Conservation (phyloP, 2,888 invertebrate genomes). For the Stenolophus ochropezus region DNA sequence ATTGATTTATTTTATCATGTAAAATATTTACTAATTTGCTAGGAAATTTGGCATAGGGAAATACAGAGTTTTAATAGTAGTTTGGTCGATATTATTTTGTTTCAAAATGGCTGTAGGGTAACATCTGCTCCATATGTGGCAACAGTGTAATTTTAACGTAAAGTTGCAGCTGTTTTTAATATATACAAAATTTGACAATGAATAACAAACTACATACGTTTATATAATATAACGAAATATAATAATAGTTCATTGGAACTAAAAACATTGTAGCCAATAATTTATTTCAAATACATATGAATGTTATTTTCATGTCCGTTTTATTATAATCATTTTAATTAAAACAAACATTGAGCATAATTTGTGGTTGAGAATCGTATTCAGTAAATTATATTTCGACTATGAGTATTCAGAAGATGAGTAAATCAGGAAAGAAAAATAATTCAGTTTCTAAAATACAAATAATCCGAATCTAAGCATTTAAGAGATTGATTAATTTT, state of each 20-base stretch:
- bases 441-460: too few species aligned
- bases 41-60: not conserved
- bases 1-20: conserved; percentile 1
- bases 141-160: not conserved
- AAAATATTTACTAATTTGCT: not conserved
- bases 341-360: too few species aligned
- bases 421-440: too few species aligned
- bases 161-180: not conserved
- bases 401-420: too few species aligned
- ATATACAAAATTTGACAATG: not conserved
- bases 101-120: not conserved
- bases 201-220: not conserved
- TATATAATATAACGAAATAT: not conserved
- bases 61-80: not conserved
- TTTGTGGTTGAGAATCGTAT: too few species aligned
- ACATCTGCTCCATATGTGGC: not conserved
- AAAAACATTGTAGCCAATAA: too few species aligned
- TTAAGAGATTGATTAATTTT: too few species aligned
- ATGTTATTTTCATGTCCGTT: too few species aligned
- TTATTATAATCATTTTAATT: too few species aligned
- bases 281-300: too few species aligned
- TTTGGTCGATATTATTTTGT: not conserved
- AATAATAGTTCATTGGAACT: not conserved
- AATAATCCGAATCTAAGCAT: too few species aligned
- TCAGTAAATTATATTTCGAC: too few species aligned